Conservation (phyloP, 2,113 vertebrate genomes). For the Hippoglossus stenolepis region DNA sequence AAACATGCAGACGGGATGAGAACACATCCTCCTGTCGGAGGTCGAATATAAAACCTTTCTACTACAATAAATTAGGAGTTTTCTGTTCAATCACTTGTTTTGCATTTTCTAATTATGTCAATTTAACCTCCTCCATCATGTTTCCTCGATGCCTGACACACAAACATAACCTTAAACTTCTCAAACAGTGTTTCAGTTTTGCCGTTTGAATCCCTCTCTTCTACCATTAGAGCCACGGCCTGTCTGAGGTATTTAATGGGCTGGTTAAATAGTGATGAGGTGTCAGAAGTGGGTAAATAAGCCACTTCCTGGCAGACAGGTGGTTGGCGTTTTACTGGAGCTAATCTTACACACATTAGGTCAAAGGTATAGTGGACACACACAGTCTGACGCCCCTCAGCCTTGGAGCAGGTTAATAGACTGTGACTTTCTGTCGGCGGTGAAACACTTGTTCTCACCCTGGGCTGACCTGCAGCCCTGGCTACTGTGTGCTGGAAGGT, state of each 20-base stretch:
- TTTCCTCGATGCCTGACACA: no score
- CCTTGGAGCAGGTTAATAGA: slow-evolving; percentile 60
- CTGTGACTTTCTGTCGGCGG: slow-evolving; percentile 44
- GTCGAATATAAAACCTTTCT: no score
- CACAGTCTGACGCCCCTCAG: slow-evolving; percentile 16
- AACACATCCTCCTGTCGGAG: no score
- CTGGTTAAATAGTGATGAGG: slow-evolving; percentile 75
- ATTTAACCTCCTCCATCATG: no score
- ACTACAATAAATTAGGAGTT: no score
- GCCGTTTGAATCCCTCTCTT: no score
- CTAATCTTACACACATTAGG: slow-evolving; percentile 71
- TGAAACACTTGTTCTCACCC: slow-evolving; percentile 62
- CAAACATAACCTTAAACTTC: no score
- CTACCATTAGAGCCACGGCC: no score
- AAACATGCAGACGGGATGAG: no score
- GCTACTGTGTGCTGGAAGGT: slow-evolving; percentile 62
- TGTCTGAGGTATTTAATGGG: background rate
- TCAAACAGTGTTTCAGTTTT: no score
- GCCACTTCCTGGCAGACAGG: slow-evolving; percentile 56
- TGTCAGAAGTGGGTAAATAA: slow-evolving; percentile 65
- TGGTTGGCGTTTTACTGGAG: slow-evolving; percentile 75
- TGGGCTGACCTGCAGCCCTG: slow-evolving; percentile 37
- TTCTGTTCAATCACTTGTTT: no score
- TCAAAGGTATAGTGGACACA: slow-evolving; percentile 65
- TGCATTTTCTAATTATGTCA: no score